These are phyloP conservation scores for Eumeta japonica DNA, from an alignment of 1,140 invertebrate species.

Conservation along the genomic window DNA sequence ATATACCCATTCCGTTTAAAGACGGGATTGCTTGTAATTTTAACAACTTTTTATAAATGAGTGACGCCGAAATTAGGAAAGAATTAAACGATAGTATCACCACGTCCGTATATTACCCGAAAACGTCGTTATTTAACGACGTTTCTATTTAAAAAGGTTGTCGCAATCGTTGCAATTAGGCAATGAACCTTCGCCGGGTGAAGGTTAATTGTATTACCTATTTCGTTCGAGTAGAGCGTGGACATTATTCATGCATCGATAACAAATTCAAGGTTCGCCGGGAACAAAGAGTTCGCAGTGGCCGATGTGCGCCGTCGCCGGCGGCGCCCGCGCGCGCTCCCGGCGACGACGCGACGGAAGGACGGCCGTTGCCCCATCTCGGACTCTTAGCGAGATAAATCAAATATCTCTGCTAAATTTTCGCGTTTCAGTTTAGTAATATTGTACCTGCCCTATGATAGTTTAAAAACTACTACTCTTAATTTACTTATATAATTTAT, in stretches of 20 bases:
- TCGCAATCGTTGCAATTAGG: not conserved
- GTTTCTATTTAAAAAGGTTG: too few relatives aligned
- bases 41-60: too few relatives aligned
- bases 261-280: not conserved
- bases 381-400: not conserved
- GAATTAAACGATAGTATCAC: too few relatives aligned
- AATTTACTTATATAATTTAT: not conserved
- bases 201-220: not conserved
- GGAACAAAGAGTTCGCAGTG: not conserved
- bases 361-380: conserved; percentile 29
- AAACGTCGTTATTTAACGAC: too few relatives aligned
- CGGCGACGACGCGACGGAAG: conserved; percentile 24
- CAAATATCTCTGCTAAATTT: not conserved
- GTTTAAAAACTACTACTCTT: not conserved
- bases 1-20: not conserved
- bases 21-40: not conserved
- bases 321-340: conserved; percentile 3
- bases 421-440: not conserved
- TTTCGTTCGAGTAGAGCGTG: not conserved
- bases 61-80: too few relatives aligned
- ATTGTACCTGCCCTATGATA: too few relatives aligned
- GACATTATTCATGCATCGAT: not conserved
- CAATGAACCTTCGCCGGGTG: not conserved
- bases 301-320: not conserved
- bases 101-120: too few relatives aligned